Percentiles rank a stretch among this genome's conserved stretches.
phyloP scores from a whole-genome alignment of 2,797 vertebrate genomes.

The Botia kubotai region DNA sequence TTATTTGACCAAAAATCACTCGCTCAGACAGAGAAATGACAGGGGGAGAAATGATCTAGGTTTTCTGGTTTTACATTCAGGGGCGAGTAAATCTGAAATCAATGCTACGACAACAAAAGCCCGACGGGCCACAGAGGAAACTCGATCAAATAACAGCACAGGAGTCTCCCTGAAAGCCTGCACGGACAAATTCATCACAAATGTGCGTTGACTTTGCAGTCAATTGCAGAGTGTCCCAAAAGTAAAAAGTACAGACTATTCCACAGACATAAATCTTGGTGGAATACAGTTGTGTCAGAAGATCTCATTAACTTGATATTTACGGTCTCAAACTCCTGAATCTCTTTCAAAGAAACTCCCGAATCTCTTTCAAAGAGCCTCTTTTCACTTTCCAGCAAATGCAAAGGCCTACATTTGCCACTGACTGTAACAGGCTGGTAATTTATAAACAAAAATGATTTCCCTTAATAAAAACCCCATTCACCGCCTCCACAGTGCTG shows the following conservation, averaged over 20 bases:
- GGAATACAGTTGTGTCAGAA: background rate
- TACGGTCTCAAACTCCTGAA: background rate
- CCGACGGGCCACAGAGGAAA: background rate
- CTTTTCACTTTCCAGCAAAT: too few relatives aligned
- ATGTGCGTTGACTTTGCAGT: background rate
- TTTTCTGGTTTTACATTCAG: background rate
- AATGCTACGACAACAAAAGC: background rate
- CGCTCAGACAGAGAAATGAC: background rate
- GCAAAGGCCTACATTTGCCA: too few relatives aligned
- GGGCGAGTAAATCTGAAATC: background rate
- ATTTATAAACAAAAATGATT: too few relatives aligned
- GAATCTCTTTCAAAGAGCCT: background rate
- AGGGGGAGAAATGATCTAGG: background rate
- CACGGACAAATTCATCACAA: background rate
- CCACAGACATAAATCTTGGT: background rate
- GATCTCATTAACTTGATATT: background rate
- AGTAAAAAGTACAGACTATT: slow-evolving; percentile 7
- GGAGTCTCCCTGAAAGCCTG: background rate
- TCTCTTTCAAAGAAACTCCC: background rate
- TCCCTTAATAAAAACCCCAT: background rate
- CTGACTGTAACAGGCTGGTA: too few relatives aligned
- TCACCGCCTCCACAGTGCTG: background rate
- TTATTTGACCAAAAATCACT: background rate
- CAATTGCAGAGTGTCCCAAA: background rate
- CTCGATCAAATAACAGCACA: background rate